phyloP scores from a whole-genome alignment of 1,140 invertebrate genomes.

The Conus ventricosus region DNA sequence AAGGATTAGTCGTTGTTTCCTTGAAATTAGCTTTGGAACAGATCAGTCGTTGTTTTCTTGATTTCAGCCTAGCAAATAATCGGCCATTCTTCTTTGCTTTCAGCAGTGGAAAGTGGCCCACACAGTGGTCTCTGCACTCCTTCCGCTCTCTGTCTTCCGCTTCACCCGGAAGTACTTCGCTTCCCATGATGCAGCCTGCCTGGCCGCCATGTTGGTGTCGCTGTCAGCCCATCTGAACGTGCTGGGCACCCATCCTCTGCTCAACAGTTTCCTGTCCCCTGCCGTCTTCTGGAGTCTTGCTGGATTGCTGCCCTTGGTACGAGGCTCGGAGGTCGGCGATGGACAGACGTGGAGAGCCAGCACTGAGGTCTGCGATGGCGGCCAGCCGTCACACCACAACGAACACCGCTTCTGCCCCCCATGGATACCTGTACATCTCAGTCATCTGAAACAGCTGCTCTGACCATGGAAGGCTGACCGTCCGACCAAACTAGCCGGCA shows the following conservation, averaged over 20 bases:
- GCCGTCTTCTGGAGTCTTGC: constrained; percentile 54
- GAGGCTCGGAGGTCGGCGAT: not conserved
- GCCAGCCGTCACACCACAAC: not conserved
- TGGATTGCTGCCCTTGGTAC: not conserved
- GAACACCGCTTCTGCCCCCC: not conserved
- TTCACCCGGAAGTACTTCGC: constrained; percentile 47
- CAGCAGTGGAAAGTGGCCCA: constrained; percentile 63
- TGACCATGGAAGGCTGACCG: not conserved
- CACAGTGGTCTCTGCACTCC: constrained; percentile 54
- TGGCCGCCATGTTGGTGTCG: constrained; percentile 58
- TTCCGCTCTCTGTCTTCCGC: constrained; percentile 58
- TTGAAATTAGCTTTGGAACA: too few relatives aligned
- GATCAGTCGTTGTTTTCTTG: too few relatives aligned
- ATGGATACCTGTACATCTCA: not conserved
- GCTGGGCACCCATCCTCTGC: constrained; percentile 66
- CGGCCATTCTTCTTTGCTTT: constrained; percentile 31
- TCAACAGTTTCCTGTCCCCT: constrained; percentile 66
- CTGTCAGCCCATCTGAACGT: constrained; percentile 59
- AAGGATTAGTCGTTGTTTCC: too few relatives aligned
- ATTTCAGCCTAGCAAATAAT: too few relatives aligned
- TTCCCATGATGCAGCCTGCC: constrained; percentile 53
- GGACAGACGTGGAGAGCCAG: not conserved
- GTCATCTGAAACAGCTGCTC: not conserved
- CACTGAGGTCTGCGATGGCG: not conserved
- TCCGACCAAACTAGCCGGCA: not conserved